Evolutionary conservation across 2,797 vertebrate genomes (phyloP).

Genomic region (Cryptoblepharus egeriae): DNA sequence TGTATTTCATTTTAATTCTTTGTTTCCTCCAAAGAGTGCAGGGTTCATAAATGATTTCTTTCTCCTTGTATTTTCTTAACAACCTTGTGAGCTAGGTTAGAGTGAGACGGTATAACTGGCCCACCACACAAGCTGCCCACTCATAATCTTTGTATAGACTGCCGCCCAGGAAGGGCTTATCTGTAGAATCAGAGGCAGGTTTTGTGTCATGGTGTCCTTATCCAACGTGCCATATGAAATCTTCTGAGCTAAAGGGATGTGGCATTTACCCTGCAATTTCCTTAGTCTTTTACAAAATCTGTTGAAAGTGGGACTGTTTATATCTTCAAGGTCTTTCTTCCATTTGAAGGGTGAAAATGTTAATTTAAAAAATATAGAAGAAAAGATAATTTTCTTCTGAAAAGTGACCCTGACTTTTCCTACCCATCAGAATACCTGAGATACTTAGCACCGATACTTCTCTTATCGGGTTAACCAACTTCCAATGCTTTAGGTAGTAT

Average conservation of each 20-base stretch:
- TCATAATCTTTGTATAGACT: background rate
- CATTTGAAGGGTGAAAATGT: too few species aligned
- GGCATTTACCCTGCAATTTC: background rate
- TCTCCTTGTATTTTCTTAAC: background rate
- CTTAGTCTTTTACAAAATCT: background rate
- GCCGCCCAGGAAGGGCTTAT: too few species aligned
- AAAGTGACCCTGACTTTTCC: too few species aligned
- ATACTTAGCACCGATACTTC: too few species aligned
- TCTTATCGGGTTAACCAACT: too few species aligned
- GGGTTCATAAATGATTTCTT: background rate
- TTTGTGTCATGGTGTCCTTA: background rate
- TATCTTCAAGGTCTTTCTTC: background rate
- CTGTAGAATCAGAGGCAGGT: background rate
- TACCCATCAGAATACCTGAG: too few species aligned
- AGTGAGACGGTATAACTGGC: background rate
- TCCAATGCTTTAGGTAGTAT: too few species aligned
- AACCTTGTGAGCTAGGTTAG: background rate
- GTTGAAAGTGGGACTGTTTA: background rate
- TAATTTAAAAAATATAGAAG: too few species aligned
- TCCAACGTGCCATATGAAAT: background rate
- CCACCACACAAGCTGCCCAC: background rate
- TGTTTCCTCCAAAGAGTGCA: background rate
- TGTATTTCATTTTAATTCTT: background rate
- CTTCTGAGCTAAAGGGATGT: background rate
- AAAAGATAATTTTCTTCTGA: too few species aligned